Base-by-base conservation (phyloP, 2,113 vertebrate species). In the Platanista minor region DNA sequence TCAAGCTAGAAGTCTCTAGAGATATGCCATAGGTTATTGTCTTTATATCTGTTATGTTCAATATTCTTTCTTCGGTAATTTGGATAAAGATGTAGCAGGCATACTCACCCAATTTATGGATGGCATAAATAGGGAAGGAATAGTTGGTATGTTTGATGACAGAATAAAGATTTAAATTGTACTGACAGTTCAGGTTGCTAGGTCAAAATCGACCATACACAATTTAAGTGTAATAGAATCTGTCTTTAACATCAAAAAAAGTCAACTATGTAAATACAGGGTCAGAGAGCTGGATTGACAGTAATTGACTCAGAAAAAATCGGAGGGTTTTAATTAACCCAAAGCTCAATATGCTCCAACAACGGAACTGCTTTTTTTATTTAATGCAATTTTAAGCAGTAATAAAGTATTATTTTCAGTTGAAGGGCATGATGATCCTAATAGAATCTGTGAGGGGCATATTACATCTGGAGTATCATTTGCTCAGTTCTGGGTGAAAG, bases 401-500 rank as follows among this genome's bases (percentile, higher is more conserved):
- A 78, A 43, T 83, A 78, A 82, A 74, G 57, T 54, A 52, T 91
- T 84, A 71, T 84, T 96, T 71, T 92, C 78, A 8, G 27, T 6
- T 78, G 95, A 90, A 72, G 87, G 86, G 80, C 83, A 80, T 33
- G 71, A 91, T 83, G 80, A 52, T 77, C 72, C 72, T 93, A 54
- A 92, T 64, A 89, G 94, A 85, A 66, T 95, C 92, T 64, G 67
- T 4, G 20, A 96, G 66, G 49, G 36, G 31, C 66, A 31, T 20
- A n/a, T 72, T 92, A 7, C 69, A 62, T 71, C 85, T 69, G 64
- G 66, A 91, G 83, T 25, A 21, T 1, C 49, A 31, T 77, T 12
- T 89, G 61, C 77, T 96, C 89, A 21, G 86, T 74, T 93, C 95
- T 97, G 90, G 82, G 90, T 93, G 94, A 85, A 89, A 89, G 57